These are phyloP conservation scores for Istiophorus platypterus DNA, from an alignment of 2,113 vertebrate species.

Conservation along the genomic window DNA sequence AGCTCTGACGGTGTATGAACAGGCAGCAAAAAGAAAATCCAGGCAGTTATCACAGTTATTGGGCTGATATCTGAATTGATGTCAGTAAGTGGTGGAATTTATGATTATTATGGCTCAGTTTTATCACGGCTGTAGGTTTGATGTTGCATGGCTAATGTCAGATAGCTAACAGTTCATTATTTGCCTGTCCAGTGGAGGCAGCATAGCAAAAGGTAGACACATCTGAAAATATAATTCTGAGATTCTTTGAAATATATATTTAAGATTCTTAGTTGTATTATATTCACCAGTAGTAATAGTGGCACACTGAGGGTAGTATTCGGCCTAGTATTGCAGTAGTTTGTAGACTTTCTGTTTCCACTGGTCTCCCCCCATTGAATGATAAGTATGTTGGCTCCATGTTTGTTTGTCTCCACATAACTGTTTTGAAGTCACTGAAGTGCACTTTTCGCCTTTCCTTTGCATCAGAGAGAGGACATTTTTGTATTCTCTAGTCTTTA, in stretches of 20 bases:
- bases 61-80: conserved; percentile 10
- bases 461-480: conserved; percentile 64
- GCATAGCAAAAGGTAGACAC: neutral
- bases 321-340: neutral
- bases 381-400: neutral
- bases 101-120: conserved; percentile 21
- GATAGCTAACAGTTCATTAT: neutral
- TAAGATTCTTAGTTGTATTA: no score
- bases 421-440: conserved; percentile 44
- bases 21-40: conserved; percentile 50
- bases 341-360: neutral
- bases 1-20: conserved; percentile 39
- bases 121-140: neutral
- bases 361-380: neutral
- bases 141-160: neutral
- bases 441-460: conserved; percentile 79
- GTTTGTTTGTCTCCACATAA: conserved; percentile 15
- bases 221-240: no score
- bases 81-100: conserved; percentile 27
- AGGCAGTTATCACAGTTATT: conserved; percentile 23
- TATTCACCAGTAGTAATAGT: no score
- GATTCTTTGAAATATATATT: no score
- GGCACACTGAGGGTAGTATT: no score
- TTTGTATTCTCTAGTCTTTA: conserved; percentile 28
- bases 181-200: neutral